These are phyloP conservation scores for Lates japonicus DNA, from an alignment of 2,797 vertebrate species.

Conservation along the genomic window DNA sequence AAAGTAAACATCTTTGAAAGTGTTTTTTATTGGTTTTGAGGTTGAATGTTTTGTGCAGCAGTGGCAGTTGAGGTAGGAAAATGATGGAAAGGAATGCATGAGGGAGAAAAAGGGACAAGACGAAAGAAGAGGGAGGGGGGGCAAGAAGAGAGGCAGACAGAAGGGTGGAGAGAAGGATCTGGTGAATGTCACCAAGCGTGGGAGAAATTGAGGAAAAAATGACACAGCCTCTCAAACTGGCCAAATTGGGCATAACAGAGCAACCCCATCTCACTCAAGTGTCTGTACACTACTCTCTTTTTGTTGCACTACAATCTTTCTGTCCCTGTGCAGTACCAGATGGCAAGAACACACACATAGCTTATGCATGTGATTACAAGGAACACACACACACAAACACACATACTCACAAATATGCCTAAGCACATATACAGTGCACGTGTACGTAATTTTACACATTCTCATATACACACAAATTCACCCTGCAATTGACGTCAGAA, in stretches of 20 bases:
- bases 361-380: neutral
- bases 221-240: neutral
- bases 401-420: neutral
- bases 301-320: neutral
- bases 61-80: neutral
- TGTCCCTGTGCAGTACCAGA: neutral
- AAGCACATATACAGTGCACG: neutral
- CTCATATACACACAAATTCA: neutral
- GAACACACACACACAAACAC: neutral
- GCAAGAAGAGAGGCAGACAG: neutral
- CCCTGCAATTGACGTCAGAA: slow-evolving; percentile 5
- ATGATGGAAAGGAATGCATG: neutral
- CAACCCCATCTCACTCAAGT: neutral
- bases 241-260: neutral
- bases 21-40: slow-evolving; percentile 17
- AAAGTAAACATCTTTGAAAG: slow-evolving; percentile 39
- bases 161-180: neutral
- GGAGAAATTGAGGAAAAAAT: neutral
- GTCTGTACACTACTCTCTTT: neutral
- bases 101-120: neutral
- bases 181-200: neutral
- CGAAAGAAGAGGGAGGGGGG: neutral
- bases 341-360: slow-evolving; percentile 16
- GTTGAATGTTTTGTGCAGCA: slow-evolving; percentile 1
- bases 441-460: neutral